Percentiles rank a stretch among this genome's conserved stretches.
Evolutionary conservation across 2,113 vertebrate genomes (phyloP).

Genomic region (Salvelinus sp.): DNA sequence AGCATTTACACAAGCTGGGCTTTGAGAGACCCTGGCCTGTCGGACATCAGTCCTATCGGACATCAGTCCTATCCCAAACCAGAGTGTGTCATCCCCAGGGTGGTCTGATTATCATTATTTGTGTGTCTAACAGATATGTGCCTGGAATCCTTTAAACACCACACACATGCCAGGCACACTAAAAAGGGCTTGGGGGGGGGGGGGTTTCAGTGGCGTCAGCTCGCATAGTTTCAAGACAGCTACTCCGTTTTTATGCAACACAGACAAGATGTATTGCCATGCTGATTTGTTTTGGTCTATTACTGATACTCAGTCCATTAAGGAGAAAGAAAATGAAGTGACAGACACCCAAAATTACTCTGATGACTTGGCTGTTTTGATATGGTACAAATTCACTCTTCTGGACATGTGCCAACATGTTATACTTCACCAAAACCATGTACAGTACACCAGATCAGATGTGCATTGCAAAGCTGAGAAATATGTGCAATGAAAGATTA

Average conservation of each 20-base stretch:
- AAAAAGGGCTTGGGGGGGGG: conserved; percentile 1
- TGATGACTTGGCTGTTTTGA: conserved; percentile 32
- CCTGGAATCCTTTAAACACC: conserved; percentile 43
- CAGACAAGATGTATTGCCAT: neutral
- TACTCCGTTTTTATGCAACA: neutral
- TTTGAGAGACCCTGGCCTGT: conserved; percentile 24
- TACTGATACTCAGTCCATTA: neutral
- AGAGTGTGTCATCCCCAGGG: conserved; percentile 40
- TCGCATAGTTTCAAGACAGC: conserved; percentile 16
- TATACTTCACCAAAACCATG: neutral
- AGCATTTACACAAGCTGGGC: conserved; percentile 5
- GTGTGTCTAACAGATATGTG: conserved; percentile 52
- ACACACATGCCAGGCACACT: conserved; percentile 42
- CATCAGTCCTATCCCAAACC: conserved; percentile 45
- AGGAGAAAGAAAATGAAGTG: neutral
- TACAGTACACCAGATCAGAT: neutral
- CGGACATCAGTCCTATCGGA: conserved; percentile 49
- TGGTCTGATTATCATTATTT: conserved; percentile 58
- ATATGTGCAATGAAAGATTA: conserved; percentile 13
- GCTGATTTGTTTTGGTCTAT: neutral
- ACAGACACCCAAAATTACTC: neutral
- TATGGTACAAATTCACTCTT: conserved; percentile 43
- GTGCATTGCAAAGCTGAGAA: neutral
- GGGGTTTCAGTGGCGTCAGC: neutral
- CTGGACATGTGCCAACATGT: conserved; percentile 22